Conservation (phyloP, 2,797 vertebrate genomes). For the Anomalospiza imberbis region DNA sequence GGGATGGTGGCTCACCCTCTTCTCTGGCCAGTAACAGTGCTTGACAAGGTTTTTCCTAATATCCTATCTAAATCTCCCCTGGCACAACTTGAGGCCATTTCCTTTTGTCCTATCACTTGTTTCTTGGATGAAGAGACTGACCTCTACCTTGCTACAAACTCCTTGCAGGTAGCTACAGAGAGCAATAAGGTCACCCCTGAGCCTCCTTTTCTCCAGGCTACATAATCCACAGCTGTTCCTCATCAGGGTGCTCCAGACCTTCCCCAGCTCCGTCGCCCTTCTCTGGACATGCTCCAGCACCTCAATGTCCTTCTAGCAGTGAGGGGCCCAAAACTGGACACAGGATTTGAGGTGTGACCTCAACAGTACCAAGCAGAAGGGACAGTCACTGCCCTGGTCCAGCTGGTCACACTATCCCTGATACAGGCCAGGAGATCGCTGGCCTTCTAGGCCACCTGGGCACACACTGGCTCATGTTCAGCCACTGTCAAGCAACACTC, state of each 20-base stretch:
- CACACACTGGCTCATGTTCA: background rate
- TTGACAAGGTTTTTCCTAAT: background rate
- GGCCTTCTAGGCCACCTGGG: background rate
- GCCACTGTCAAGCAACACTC: background rate
- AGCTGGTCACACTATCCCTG: background rate
- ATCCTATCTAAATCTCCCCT: background rate
- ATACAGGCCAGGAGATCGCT: background rate
- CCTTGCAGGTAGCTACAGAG: background rate
- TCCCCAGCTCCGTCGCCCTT: rapidly evolving
- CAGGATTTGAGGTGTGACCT: background rate
- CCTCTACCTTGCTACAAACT: background rate
- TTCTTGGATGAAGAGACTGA: background rate
- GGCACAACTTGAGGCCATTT: background rate
- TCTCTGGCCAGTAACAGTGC: background rate
- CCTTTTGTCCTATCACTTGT: background rate
- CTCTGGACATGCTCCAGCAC: background rate
- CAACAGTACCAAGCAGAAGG: rapidly evolving
- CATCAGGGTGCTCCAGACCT: background rate
- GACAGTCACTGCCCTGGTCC: background rate
- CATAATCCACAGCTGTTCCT: background rate
- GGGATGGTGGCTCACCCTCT: background rate
- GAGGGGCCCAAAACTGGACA: background rate
- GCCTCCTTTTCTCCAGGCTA: background rate
- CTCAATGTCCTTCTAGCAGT: background rate
- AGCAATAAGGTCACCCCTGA: background rate